A percentile compares a stretch with the other conserved stretches of the same genome.
Conservation (phyloP, 2,888 invertebrate genomes). For the Molorchus minor region DNA sequence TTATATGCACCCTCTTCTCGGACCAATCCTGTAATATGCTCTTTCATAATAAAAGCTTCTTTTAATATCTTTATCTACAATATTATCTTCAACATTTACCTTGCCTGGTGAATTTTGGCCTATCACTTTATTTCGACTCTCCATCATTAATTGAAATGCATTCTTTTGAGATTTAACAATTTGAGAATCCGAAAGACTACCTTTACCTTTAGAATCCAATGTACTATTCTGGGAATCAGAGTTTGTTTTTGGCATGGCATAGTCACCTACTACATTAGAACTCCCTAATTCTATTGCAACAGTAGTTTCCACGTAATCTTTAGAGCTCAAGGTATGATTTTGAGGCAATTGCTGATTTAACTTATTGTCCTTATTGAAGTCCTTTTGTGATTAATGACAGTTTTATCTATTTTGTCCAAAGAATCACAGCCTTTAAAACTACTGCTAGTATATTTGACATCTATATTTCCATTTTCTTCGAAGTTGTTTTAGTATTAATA, state of each 20-base stretch:
- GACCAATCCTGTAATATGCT: slow-evolving; percentile 70
- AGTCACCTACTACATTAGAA: too few relatives aligned
- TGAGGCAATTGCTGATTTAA: too few relatives aligned
- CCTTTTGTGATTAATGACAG: not conserved
- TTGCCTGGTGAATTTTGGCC: slow-evolving; percentile 73
- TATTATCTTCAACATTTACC: slow-evolving; percentile 58
- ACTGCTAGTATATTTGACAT: not conserved
- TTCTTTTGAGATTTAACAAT: slow-evolving; percentile 11
- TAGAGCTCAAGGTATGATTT: too few relatives aligned
- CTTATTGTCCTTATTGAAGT: not conserved
- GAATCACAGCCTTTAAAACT: not conserved
- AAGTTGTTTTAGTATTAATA: too few relatives aligned
- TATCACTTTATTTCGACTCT: slow-evolving; percentile 70
- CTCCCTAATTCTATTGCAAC: too few relatives aligned
- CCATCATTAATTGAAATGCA: slow-evolving; percentile 72
- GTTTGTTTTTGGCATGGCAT: too few relatives aligned
- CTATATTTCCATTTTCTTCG: not conserved
- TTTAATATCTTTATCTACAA: slow-evolving; percentile 27
- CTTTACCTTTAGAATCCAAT: too few relatives aligned
- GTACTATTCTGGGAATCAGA: not conserved
- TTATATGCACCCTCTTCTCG: slow-evolving; percentile 69
- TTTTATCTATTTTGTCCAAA: not conserved
- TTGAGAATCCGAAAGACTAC: too few relatives aligned
- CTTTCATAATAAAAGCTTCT: slow-evolving; percentile 61
- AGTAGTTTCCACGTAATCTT: too few relatives aligned